phyloP scores from a whole-genome alignment of 2,113 vertebrate genomes.

The Lucifuga dentata region DNA sequence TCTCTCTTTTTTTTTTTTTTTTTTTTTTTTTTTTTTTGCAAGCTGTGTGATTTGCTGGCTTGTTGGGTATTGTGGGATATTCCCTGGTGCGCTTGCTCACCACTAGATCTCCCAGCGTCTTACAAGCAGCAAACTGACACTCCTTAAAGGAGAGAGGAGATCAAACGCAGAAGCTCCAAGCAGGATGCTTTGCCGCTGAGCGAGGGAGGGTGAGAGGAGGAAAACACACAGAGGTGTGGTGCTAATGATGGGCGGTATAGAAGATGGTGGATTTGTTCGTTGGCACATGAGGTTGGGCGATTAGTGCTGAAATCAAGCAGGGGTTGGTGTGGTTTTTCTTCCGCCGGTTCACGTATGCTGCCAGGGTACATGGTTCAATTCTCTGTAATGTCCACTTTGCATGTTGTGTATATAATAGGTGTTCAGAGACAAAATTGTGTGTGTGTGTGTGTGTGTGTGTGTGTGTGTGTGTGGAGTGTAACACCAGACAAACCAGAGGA shows the following conservation, averaged over 20 bases:
- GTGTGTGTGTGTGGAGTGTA: not conserved
- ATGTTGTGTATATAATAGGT: not conserved
- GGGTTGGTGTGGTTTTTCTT: not conserved
- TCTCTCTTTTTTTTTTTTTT: too few species aligned
- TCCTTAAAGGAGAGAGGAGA: constrained; percentile 22
- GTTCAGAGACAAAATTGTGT: not conserved
- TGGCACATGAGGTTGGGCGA: constrained; percentile 14
- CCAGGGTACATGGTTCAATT: constrained; percentile 18
- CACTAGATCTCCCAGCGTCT: constrained; percentile 27
- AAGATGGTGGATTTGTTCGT: not conserved
- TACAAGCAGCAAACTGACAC: constrained; percentile 14
- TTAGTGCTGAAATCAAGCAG: constrained; percentile 10
- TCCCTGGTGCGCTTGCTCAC: not conserved
- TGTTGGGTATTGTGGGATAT: constrained; percentile 26
- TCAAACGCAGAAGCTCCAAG: constrained; percentile 29
- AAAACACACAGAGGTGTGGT: not conserved
- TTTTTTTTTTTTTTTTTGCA: constrained; percentile 16
- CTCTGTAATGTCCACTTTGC: too few species aligned
- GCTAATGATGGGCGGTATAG: constrained; percentile 10
- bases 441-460: not conserved
- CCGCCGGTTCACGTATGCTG: too few species aligned
- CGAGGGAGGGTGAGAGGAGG: not conserved
- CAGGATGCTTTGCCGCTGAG: not conserved
- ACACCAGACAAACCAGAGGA: constrained; percentile 12
- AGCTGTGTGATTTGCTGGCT: constrained; percentile 14